Conservation (phyloP, 2,797 vertebrate species). For the Myotis planiceps region DNA sequence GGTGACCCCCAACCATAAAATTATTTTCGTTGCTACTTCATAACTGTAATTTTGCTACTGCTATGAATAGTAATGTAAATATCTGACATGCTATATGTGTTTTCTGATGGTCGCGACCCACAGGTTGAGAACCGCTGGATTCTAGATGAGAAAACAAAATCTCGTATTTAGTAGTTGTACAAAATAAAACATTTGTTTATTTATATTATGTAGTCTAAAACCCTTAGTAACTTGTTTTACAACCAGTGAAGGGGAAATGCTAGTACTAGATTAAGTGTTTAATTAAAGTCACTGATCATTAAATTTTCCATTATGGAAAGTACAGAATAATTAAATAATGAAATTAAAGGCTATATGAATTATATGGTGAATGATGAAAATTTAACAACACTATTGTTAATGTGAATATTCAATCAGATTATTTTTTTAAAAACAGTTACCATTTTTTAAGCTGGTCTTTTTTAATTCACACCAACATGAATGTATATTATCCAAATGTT, state of each 20-base stretch:
- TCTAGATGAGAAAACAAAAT: not conserved
- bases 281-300: constrained; percentile 42
- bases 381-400: not conserved
- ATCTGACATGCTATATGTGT: too few species aligned
- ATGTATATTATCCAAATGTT: not conserved
- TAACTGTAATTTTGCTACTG: too few species aligned
- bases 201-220: not conserved
- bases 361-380: not conserved
- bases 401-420: not conserved
- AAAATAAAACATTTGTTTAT: not conserved
- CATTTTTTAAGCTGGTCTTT: not conserved
- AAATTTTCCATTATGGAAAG: constrained; percentile 26
- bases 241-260: not conserved
- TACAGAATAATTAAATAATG: constrained; percentile 10
- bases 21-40: too few species aligned
- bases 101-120: too few species aligned
- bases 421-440: not conserved
- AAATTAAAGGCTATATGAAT: constrained; percentile 6
- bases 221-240: constrained; percentile 12
- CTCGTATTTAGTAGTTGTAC: not conserved
- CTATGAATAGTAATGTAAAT: too few species aligned
- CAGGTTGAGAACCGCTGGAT: not conserved
- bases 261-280: not conserved
- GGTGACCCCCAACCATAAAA: too few species aligned
- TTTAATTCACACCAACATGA: not conserved